Evolutionary conservation across 2,113 vertebrate species (phyloP).

Genomic region (Bubo bubo): DNA sequence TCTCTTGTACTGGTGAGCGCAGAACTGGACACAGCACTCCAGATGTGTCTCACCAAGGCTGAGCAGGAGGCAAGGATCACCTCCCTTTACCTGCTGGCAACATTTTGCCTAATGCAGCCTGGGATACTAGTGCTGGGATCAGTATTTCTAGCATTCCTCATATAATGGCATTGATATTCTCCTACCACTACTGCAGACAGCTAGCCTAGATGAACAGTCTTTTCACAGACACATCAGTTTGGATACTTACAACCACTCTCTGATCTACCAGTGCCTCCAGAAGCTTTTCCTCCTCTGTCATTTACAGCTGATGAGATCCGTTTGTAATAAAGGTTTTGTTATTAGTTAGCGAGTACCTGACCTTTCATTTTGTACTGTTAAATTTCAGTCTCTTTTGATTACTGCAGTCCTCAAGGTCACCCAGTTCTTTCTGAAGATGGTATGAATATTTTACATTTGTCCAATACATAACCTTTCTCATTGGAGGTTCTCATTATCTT

Average conservation of each 20-base stretch:
- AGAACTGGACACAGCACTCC: background rate
- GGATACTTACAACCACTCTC: background rate
- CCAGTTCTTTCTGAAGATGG: background rate
- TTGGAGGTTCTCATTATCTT: constrained; percentile 33
- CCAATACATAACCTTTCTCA: constrained; percentile 37
- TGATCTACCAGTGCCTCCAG: background rate
- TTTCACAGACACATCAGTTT: background rate
- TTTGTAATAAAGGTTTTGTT: constrained; percentile 12
- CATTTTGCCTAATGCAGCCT: background rate
- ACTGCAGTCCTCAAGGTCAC: constrained; percentile 33
- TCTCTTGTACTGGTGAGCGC: background rate
- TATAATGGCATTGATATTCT: background rate
- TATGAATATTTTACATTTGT: constrained; percentile 51
- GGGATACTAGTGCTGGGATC: background rate
- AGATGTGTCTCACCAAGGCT: background rate
- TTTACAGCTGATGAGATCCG: background rate
- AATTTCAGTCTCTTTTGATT: constrained; percentile 23
- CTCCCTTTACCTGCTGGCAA: background rate
- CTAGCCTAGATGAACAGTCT: background rate
- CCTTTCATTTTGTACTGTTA: constrained; percentile 1
- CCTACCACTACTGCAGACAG: background rate
- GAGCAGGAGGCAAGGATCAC: background rate
- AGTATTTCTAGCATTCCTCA: background rate
- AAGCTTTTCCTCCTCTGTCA: background rate
- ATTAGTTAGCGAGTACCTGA: background rate